A percentile compares a stretch with the other conserved stretches of the same genome.
phyloP scores from a whole-genome alignment of 2,113 vertebrate genomes.

The Engystomops pustulosus region DNA sequence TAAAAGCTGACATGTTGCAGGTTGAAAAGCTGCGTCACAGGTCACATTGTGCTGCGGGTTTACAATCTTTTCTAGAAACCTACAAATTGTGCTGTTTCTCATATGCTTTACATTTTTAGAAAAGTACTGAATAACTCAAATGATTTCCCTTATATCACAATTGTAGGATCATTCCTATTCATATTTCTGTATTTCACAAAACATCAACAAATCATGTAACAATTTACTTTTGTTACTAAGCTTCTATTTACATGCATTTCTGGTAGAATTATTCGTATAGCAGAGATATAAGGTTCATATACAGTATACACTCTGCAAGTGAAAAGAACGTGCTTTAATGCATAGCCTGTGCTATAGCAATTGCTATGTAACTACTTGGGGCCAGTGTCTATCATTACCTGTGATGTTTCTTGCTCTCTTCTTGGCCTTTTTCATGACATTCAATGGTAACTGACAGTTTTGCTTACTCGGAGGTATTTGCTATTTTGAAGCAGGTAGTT shows the following conservation, averaged over 20 bases:
- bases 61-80: too few relatives aligned
- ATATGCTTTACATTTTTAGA: too few relatives aligned
- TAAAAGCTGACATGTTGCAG: too few relatives aligned
- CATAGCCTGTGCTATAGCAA: background rate
- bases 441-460: slow-evolving; percentile 34
- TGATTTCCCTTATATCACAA: too few relatives aligned
- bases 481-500: slow-evolving; percentile 29
- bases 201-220: too few relatives aligned
- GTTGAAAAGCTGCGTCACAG: too few relatives aligned
- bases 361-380: slow-evolving; percentile 11
- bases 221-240: background rate
- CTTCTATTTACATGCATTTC: background rate
- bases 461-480: slow-evolving; percentile 37
- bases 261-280: background rate
- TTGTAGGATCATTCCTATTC: too few relatives aligned
- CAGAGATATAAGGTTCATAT: background rate
- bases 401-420: slow-evolving; percentile 31
- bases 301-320: background rate
- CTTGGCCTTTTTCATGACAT: slow-evolving; percentile 31
- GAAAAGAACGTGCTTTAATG: background rate
- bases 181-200: background rate
- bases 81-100: too few relatives aligned
- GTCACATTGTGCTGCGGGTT: too few relatives aligned
- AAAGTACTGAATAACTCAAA: too few relatives aligned
- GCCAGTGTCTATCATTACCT: slow-evolving; percentile 26